Evolutionary conservation across 2,888 invertebrate species (phyloP), one percentile per base, ranked within the genome.

Genomic region (Axea sp.): DNA sequence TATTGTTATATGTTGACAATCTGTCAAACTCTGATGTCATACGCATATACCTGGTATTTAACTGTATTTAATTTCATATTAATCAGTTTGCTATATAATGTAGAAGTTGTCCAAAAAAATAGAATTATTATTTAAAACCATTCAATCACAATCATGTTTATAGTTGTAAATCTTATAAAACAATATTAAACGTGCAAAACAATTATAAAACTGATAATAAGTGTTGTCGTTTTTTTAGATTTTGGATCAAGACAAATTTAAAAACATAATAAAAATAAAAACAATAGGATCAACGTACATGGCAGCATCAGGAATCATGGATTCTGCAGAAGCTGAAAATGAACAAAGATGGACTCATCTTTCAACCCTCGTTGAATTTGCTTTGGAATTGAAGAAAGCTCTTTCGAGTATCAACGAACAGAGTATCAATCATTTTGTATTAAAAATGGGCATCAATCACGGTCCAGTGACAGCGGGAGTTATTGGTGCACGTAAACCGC

Each of bases 381-480:
- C 97, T 0, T 89, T 97, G 76, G 96, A 96, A 87, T 88, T 97
- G 78, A 96, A 96, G 86, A 94, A 95, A 81, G 95, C 96, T n/a
- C 89, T 97, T 65, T 94, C 96, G 55, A 92, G 95, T 75, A 96
- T 97, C 86, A 97, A 97, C 89, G 96, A 96, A 87, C 96, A 97
- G 88, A 96, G 96, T 67, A 97, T 97, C 89, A 97, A 97, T 89
- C 96, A 97, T 39, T 97, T 97, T 84, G 95, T 96, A 19, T 90
- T 97, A 41, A 95, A 96, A 87, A 93, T 97, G 93, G 97, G 97
- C 33, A 95, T 98, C 81, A 95, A 93, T 86, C 95, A 95, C 86
- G 97, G 97, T 0, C 94, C 96, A 0, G 96, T 98, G 14, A 97
- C 98, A 85, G 98, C 98, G 0, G 98, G 98, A 0, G 98, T 98